Evolutionary conservation across 2,888 invertebrate species (phyloP), one percentile per base, ranked within the genome.

Genomic region (Pyrrhia umbra): DNA sequence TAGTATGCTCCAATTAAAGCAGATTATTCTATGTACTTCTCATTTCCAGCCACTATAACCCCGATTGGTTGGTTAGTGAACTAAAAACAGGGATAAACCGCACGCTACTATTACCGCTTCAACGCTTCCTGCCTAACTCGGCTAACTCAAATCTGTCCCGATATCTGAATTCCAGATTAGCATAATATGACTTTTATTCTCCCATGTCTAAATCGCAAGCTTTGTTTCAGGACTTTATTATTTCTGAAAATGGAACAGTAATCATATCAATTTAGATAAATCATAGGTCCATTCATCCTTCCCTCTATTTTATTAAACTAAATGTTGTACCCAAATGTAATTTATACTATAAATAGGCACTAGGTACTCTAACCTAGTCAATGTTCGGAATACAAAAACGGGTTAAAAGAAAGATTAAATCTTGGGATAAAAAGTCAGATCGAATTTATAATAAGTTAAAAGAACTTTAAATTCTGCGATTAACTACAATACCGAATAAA

Each of bases 21-120:
- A 54, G 46, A 64, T 64, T 57, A 59, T 66, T 67, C 40, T 47
- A 65, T 58, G 18, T 66, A 60, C 60, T 60, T 66, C 60, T 60
- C 60, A 60, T 66, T 51, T 25, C 37, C 39, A 58, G 30, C 34
- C 25, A 40, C 34, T 67, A 27, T 66, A 66, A 34, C 34, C 25
- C 46, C 21, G 10, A 51, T 46, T 15, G 16, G 16, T 40, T 59
- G 50, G 39, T 66, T 21, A 34, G 25, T 66, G 59, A 39, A 34
- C 59, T 46, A 51, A 66, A 65, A 59, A 59, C 50, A 46, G 50
- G 50, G 45, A 30, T 50, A 34, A 50, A 46, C 66, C 66, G 13
- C 23, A 58, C 45, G 49, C 45, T 51, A 20, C 39, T 65, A 42
- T 64, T 49, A 40, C 50, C 39, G 45, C 50, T 51, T 59, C 39